A percentile compares a stretch with the other conserved stretches of the same genome.
Evolutionary conservation across 2,797 vertebrate species (phyloP).

Genomic region (Myripristis jacobus): DNA sequence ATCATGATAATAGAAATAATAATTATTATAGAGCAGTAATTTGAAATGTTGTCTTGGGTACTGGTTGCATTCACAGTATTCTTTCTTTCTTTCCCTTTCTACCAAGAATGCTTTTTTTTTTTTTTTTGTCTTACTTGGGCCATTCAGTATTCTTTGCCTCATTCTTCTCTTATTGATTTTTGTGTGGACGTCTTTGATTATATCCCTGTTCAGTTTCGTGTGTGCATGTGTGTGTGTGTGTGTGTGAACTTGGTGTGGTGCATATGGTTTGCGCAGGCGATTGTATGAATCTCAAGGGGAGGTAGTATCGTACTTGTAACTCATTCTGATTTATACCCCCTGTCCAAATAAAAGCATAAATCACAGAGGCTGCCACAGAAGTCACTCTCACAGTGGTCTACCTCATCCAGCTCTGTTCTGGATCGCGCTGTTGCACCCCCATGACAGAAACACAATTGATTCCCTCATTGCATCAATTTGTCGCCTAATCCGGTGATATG

Average conservation of each 20-base stretch:
- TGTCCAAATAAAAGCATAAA: conserved; percentile 87
- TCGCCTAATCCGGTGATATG: conserved; percentile 88
- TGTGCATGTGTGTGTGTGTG: conserved; percentile 33
- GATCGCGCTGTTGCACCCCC: conserved; percentile 64
- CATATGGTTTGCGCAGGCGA: conserved; percentile 50
- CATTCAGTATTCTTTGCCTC: conserved; percentile 49
- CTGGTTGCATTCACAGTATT: too few species aligned
- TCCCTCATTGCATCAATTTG: conserved; percentile 89
- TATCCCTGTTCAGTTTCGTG: conserved; percentile 36
- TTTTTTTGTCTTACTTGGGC: conserved; percentile 10
- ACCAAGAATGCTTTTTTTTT: not conserved
- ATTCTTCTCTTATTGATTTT: conserved; percentile 54
- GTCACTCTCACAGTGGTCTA: conserved; percentile 80
- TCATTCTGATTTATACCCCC: conserved; percentile 86
- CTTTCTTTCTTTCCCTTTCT: conserved; percentile 1
- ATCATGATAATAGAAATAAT: too few species aligned
- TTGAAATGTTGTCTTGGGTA: too few species aligned
- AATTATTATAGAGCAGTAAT: too few species aligned
- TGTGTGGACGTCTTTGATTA: conserved; percentile 53
- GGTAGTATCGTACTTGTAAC: conserved; percentile 80
- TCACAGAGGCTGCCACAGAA: conserved; percentile 82
- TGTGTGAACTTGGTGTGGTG: conserved; percentile 55
- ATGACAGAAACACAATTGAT: conserved; percentile 87
- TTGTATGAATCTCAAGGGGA: conserved; percentile 71
- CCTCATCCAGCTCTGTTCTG: conserved; percentile 67